phyloP scores from a whole-genome alignment of 2,888 invertebrate species.

The Watsonalla cultraria region DNA sequence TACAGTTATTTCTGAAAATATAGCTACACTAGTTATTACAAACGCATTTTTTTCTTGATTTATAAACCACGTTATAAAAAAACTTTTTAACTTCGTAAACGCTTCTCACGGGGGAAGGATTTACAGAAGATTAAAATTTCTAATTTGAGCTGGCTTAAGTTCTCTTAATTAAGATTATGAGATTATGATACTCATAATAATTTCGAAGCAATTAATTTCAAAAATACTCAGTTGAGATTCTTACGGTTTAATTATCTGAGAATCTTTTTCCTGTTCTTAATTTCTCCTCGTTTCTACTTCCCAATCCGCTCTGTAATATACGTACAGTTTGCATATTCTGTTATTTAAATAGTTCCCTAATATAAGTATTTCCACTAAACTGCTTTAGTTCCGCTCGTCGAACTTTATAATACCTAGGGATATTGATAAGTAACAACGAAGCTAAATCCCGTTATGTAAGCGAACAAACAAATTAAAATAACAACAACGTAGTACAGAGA shows the following conservation, averaged over 20 bases:
- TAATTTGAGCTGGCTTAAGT: slow-evolving; percentile 64
- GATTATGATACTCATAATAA: slow-evolving; percentile 74
- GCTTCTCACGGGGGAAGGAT: slow-evolving; percentile 43
- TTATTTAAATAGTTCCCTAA: too few relatives aligned
- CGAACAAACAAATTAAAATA: slow-evolving; percentile 31
- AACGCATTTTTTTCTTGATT: too few relatives aligned
- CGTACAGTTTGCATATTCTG: neutral
- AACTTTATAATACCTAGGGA: too few relatives aligned
- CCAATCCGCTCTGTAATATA: slow-evolving; percentile 9
- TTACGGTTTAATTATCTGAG: slow-evolving; percentile 55
- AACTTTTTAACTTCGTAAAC: slow-evolving; percentile 46
- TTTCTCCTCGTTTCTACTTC: slow-evolving; percentile 20
- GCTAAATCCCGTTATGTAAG: neutral
- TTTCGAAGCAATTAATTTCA: slow-evolving; percentile 69
- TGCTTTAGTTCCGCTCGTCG: too few relatives aligned
- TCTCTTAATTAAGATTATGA: slow-evolving; percentile 74
- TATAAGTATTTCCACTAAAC: too few relatives aligned
- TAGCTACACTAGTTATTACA: too few relatives aligned
- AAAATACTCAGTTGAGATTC: slow-evolving; percentile 55
- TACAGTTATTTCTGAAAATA: too few relatives aligned
- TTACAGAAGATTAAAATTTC: slow-evolving; percentile 67
- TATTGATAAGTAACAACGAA: neutral
- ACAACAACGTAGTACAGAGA: slow-evolving; percentile 42
- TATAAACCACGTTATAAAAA: slow-evolving; percentile 10
- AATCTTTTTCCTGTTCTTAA: slow-evolving; percentile 33